Base-by-base conservation (phyloP, 2,797 vertebrate genomes). In the Syngnathus acus region DNA sequence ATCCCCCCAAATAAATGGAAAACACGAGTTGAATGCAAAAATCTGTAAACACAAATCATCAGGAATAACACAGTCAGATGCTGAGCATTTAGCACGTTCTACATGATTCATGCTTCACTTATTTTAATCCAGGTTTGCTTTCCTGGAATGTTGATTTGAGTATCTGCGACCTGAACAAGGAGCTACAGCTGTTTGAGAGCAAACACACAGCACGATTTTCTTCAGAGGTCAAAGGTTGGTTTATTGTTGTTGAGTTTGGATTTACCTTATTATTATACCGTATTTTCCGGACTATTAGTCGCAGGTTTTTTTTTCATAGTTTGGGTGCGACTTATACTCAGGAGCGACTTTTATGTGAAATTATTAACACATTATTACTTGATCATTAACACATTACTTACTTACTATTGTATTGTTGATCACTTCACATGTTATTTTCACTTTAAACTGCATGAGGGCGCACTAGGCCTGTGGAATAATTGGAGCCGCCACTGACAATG, bases 171-270 rank as follows among this genome's bases (percentile, higher is more conserved):
- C 87, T 98, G 85, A 91, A 95, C 84, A 90, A 90, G 78, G 94
- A 98, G 69, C 91, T 98, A 78, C 92, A 89, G 83, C 91, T 94
- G 77, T 99, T 99, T 55, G 91, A 94, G 79, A 89, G 91, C 9
- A 84, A 92, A 69, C 97, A 98, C 75, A 92, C 96, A 8, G 95
- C 96, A 60, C 95, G 97, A 69, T 98, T 98, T 85, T 99, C 96
- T 2, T 91, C 94, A 68, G 92, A 95, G 81, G 92, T 96, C 81
- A 93, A 94, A 98, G 96, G 96, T 99, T 86, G 92, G 95, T 82
- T 58, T 9, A 5, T 19, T 61, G 6, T 42, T 61, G 39, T 21
- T 61, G 19, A 13, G 9, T 39, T n/a, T 5, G 59, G 9, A 21
- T 2, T 16, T 40, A 43, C 32, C 32, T 32, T 32, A 32, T 32